Percentiles rank a stretch among this genome's conserved stretches.
phyloP scores from a whole-genome alignment of 2,113 vertebrate species.

The Meleagris gallopavo region DNA sequence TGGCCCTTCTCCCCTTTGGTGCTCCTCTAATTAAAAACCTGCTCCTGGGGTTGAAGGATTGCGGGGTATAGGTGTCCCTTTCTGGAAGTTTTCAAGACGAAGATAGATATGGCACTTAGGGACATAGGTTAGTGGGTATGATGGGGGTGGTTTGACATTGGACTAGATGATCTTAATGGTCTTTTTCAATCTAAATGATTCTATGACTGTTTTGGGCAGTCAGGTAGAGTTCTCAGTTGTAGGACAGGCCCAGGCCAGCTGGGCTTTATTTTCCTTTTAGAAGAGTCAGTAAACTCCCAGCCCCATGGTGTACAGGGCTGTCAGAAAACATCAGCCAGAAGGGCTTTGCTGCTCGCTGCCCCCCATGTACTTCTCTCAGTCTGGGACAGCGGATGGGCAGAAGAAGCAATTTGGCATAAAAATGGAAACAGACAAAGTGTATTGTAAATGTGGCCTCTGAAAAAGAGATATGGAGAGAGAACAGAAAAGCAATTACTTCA shows the following conservation, averaged over 20 bases:
- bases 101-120: too few relatives aligned
- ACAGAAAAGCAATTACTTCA: slow-evolving; percentile 29
- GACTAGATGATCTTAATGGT: too few relatives aligned
- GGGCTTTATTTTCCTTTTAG: slow-evolving; percentile 20
- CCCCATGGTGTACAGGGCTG: neutral
- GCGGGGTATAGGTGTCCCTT: neutral
- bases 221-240: neutral
- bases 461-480: slow-evolving; percentile 7
- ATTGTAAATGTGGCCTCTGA: slow-evolving; percentile 1
- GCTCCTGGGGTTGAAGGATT: neutral
- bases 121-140: too few relatives aligned
- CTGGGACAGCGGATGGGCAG: neutral
- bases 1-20: neutral
- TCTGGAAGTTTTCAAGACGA: too few relatives aligned
- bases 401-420: slow-evolving; percentile 35
- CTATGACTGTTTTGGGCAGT: neutral
- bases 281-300: neutral
- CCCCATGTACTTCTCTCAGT: neutral
- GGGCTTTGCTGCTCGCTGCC: neutral
- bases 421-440: slow-evolving; percentile 36
- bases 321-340: neutral
- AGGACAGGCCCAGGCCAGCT: neutral
- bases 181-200: too few relatives aligned
- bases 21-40: neutral
- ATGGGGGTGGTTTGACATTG: too few relatives aligned